Evolutionary conservation across 2,797 vertebrate species (phyloP).

Genomic region (Pseudotriccus pelzelni): DNA sequence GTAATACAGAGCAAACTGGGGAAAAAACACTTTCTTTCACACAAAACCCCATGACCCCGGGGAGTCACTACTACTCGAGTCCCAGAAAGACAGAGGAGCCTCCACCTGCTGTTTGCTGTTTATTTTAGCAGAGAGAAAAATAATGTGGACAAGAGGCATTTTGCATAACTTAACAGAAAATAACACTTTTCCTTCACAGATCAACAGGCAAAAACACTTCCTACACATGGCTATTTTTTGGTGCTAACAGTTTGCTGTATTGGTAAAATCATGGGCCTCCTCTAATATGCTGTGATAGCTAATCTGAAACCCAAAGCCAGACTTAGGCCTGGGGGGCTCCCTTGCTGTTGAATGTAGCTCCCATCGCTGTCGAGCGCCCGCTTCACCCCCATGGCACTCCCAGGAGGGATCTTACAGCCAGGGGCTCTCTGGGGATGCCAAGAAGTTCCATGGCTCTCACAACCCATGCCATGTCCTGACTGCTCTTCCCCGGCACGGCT

Average conservation of each 20-base stretch:
- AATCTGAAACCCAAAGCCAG: neutral
- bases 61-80: accelerated
- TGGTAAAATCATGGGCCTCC: neutral
- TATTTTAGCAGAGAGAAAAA: constrained; percentile 24
- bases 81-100: neutral
- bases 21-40: neutral
- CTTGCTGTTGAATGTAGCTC: neutral
- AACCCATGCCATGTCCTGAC: accelerated
- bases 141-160: neutral
- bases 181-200: neutral
- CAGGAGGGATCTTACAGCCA: neutral
- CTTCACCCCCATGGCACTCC: accelerated
- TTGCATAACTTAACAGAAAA: constrained; percentile 33
- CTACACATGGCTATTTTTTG: neutral
- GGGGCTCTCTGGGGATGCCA: neutral
- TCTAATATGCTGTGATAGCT: accelerated
- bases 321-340: neutral
- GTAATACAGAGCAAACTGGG: neutral
- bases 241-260: neutral
- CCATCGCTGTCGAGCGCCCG: accelerated
- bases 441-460: neutral
- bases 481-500: neutral
- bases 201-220: neutral
- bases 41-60: accelerated
- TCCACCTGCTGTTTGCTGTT: neutral